Conservation (phyloP, 92 coral and sea anemone genomes). For the Epizoanthus fatuus region DNA sequence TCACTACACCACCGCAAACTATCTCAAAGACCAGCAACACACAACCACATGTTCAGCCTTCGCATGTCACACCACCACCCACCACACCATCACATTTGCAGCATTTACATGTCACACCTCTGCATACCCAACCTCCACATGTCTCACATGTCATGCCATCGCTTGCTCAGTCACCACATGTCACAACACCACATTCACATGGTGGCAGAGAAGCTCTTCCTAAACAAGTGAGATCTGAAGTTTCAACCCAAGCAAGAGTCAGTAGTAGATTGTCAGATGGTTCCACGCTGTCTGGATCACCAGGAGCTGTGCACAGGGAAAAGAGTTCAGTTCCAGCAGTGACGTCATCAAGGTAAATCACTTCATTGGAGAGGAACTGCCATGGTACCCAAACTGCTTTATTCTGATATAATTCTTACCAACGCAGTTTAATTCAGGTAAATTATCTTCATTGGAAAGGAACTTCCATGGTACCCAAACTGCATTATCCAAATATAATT, state of each 20-base stretch:
- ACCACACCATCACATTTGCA: not conserved
- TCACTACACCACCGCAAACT: not conserved
- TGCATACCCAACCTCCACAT: not conserved
- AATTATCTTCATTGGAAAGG: too few species aligned
- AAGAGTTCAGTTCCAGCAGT: not conserved
- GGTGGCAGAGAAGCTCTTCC: constrained; percentile 6
- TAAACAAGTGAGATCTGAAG: not conserved
- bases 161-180: not conserved
- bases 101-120: not conserved
- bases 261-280: not conserved
- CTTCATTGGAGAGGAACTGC: not conserved
- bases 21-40: not conserved
- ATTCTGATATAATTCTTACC: too few species aligned
- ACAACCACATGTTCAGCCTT: not conserved
- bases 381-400: not conserved
- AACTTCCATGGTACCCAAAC: not conserved
- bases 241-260: not conserved
- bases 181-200: not conserved
- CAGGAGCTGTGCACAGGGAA: not conserved
- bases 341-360: constrained; percentile 12
- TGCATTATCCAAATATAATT: too few species aligned
- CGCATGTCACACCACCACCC: not conserved
- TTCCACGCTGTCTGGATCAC: constrained; percentile 7
- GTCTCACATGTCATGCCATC: not conserved
- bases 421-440: too few species aligned